Conservation (phyloP, 1,140 invertebrate species). For the Solen grandis region DNA sequence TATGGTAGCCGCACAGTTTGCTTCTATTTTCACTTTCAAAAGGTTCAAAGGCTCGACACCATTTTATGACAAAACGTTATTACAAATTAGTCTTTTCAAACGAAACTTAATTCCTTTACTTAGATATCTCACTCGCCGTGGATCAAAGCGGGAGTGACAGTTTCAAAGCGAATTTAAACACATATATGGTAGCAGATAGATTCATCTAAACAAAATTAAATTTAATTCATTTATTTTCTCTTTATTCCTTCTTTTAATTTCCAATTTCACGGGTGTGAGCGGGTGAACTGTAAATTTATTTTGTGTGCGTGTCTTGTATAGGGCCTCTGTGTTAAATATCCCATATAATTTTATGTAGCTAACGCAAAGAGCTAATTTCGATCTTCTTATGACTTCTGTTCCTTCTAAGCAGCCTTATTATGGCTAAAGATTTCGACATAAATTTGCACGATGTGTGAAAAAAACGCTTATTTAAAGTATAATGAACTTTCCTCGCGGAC, state of each 20-base stretch:
- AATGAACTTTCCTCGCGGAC: too few species aligned
- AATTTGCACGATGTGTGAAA: background rate
- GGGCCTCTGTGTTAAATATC: slow-evolving; percentile 29
- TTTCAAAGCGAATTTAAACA: slow-evolving; percentile 54
- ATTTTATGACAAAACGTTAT: slow-evolving; percentile 54
- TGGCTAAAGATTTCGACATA: background rate
- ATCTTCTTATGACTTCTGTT: slow-evolving; percentile 36
- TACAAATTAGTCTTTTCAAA: slow-evolving; percentile 56
- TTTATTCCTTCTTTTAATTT: slow-evolving; percentile 55
- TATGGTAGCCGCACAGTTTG: slow-evolving; percentile 13
- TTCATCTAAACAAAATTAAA: slow-evolving; percentile 58
- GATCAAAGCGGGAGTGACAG: slow-evolving; percentile 35
- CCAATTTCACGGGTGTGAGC: slow-evolving; percentile 56
- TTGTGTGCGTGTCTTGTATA: slow-evolving; percentile 39
- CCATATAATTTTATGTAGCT: slow-evolving; percentile 56
- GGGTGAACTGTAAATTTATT: slow-evolving; percentile 56
- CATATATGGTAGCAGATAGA: slow-evolving; percentile 43
- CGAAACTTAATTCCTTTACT: slow-evolving; percentile 55
- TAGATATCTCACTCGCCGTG: slow-evolving; percentile 17
- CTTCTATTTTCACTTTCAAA: slow-evolving; percentile 3
- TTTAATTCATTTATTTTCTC: slow-evolving; percentile 60
- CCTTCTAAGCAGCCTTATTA: background rate
- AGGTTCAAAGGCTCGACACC: slow-evolving; percentile 38
- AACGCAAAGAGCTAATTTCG: slow-evolving; percentile 39
- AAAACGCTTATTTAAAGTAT: background rate